Conservation (phyloP, 2,888 invertebrate species). For the Drosophila testacea region DNA sequence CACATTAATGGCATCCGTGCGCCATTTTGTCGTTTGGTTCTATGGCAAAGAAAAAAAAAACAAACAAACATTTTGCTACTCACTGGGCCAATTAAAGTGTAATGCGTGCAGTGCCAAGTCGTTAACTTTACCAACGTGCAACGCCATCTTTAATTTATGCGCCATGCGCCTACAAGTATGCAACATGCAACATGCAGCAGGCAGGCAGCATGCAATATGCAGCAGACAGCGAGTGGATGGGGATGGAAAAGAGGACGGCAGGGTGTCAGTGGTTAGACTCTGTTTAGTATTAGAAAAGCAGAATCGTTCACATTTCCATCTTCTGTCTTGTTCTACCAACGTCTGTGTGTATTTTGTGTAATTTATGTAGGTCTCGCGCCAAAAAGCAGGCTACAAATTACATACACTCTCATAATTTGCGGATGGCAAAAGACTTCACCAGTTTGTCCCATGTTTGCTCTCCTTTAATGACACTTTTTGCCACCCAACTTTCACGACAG, state of each 20-base stretch:
- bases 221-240: constrained; percentile 6
- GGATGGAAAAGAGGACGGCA: neutral
- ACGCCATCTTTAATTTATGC: constrained; percentile 64
- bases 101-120: constrained; percentile 50
- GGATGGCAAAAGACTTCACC: constrained; percentile 20
- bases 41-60: neutral
- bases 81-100: constrained; percentile 61
- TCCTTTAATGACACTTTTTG: constrained; percentile 12
- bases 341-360: constrained; percentile 33
- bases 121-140: constrained; percentile 44
- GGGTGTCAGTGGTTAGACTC: neutral
- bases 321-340: constrained; percentile 15
- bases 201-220: constrained; percentile 41
- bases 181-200: constrained; percentile 14
- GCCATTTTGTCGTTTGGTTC: constrained; percentile 36
- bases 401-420: constrained; percentile 52
- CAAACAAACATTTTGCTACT: constrained; percentile 37
- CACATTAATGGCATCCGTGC: constrained; percentile 74
- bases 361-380: constrained; percentile 57
- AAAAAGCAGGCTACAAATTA: constrained; percentile 55
- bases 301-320: constrained; percentile 8
- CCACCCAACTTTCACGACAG: constrained; percentile 5
- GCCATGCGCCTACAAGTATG: constrained; percentile 50
- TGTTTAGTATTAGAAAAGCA: constrained; percentile 37
- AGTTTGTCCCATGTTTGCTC: constrained; percentile 6